Conservation (phyloP, 2,797 vertebrate species). For the Lateolabrax maculatus region DNA sequence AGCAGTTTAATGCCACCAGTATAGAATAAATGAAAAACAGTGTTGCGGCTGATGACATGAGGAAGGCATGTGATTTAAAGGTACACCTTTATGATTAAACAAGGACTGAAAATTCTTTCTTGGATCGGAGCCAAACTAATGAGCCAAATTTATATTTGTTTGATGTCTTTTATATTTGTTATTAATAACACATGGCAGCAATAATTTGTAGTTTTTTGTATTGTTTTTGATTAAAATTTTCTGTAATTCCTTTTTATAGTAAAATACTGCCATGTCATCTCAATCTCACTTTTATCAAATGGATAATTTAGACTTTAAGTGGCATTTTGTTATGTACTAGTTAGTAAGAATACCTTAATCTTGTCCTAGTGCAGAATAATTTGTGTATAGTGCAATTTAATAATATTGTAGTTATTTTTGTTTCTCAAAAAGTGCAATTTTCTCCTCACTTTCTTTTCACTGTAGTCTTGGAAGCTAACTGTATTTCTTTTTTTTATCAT, state of each 20-base stretch:
- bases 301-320: slow-evolving; percentile 50
- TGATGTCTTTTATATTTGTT: slow-evolving; percentile 7
- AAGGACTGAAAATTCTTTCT: slow-evolving; percentile 15
- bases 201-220: slow-evolving; percentile 17
- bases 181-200: background rate
- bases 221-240: slow-evolving; percentile 30
- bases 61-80: slow-evolving; percentile 18
- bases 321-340: slow-evolving; percentile 25
- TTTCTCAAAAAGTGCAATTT: slow-evolving; percentile 66
- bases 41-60: slow-evolving; percentile 3
- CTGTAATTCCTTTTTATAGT: slow-evolving; percentile 22
- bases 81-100: slow-evolving; percentile 19
- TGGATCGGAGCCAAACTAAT: slow-evolving; percentile 28
- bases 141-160: slow-evolving; percentile 24
- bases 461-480: slow-evolving; percentile 56
- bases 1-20: background rate
- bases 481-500: slow-evolving; percentile 56
- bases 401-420: slow-evolving; percentile 31
- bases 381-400: slow-evolving; percentile 41
- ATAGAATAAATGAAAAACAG: too few relatives aligned
- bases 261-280: slow-evolving; percentile 26
- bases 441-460: slow-evolving; percentile 34
- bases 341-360: slow-evolving; percentile 38
- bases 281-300: slow-evolving; percentile 24
- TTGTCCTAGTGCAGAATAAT: slow-evolving; percentile 32